Base-by-base conservation (phyloP, 2,797 vertebrate genomes). In the Poecilia velifera region DNA sequence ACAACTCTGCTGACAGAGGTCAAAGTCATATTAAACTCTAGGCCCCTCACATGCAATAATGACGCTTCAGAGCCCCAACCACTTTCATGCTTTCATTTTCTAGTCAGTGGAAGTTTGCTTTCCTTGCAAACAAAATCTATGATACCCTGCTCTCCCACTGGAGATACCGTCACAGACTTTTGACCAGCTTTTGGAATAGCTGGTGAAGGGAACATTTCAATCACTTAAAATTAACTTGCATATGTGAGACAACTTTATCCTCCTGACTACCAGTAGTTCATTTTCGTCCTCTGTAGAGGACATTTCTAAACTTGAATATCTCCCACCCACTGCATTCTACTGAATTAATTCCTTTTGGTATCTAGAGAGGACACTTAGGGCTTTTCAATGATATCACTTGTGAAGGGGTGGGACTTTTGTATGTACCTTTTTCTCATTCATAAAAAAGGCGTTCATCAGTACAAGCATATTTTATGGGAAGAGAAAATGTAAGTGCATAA, bases 151-250 rank as follows among this genome's bases (percentile, higher is more conserved):
- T 64, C 6, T 64, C 31, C 28, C 59, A 16, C 59, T 86, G 41
- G 76, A 74, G 20, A 6, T 76, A 80, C 59, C 0, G 7, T 3
- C 76, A 78, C 39, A 79, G 41, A 79, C 83, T 88, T 3, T 18
- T 84, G 16, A 82, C 31, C 34, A 82, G 36, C 18, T 76, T 87
- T 59, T 87, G 84, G 84, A 45, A 70, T n/a, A 34, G 28, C 9
- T 70, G 39, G 47, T 25, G 18, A 28, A 75, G 3, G 10, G 41
- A 73, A 0, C 70, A 84, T 36, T 31, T 91, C 25, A 39, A 75
- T 80, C 76, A 82, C 10, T 57, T 85, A 31, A 81, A 66, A 70
- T 87, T 72, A 18, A 77, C 78, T 2, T 80, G 80, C 31, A 45
- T n/a, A 12, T 79, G 66, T 49, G 18, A 79, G 18, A 84, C n/a